Base-by-base conservation (phyloP, 1,140 invertebrate species). In the Penaeus chinensis region DNA sequence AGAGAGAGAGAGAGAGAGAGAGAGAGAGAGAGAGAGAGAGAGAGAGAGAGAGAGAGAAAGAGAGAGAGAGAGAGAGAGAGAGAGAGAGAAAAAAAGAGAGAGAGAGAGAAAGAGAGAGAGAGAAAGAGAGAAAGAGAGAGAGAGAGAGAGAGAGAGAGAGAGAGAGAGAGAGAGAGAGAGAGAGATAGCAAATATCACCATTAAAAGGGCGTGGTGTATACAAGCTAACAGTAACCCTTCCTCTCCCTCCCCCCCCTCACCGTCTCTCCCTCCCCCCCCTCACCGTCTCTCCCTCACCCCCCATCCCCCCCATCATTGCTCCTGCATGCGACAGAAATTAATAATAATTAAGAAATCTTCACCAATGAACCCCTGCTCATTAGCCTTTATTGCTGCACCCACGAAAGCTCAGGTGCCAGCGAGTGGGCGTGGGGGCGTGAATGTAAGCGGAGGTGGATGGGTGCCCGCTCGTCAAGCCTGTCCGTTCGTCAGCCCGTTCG, bases 291-390 rank as follows among this genome's bases (percentile, higher is more conserved):
- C n/a, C n/a, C 66, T 27, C 27, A 0, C 7, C 66, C 7, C 22
- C 66, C 66, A 0, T 5, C 66, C 66, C 22, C 27, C 66, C 27
- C 66, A 8, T 69, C 22, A n/a, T 69, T 69, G 27, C 27, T 69
- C 27, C 18, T 13, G 27, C 27, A 69, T 69, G 22, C 66, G 66
- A 69, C 66, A 69, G 27, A 69, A 69, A 69, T 69, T 27, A 69
- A 69, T 69, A n/a, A n/a, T 27, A n/a, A n/a, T 69, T n/a, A n/a
- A 69, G 66, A 69, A 69, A 69, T n/a, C 22, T n/a, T n/a, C 22
- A 27, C 7, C 27, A 69, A 69, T n/a, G 66, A 69, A 69, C 27
- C 27, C 27, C 7, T 18, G 66, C 66, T 27, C 27, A n/a, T 69
- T n/a, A 27, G 66, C 8, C 27, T n/a, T 69, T 13, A 69, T n/a